Evolutionary conservation across 2,888 invertebrate genomes (phyloP), one percentile per base, ranked within the genome.

Genomic region (Pachymerium ferrugineum): DNA sequence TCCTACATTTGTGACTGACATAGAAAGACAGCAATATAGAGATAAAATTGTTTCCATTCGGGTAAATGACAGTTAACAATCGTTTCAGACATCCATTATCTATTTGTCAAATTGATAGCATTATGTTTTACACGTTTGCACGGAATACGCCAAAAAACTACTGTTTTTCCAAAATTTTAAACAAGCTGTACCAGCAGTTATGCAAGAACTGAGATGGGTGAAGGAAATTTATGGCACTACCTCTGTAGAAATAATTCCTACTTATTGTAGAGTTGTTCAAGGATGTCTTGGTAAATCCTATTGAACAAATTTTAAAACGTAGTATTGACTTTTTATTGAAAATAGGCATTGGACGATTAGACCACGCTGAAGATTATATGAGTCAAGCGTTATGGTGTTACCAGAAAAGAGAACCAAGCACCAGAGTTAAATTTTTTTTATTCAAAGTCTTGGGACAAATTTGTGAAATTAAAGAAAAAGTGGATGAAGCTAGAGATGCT

Each of bases 301-400:
- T 10, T 35, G 8, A 35, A 8, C n/a, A n/a, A 54, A n/a, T 54
- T 6, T 54, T 6, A 16, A 6, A 54, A 6, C 54, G n/a, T 54
- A 54, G n/a, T 12, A 16, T 8, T 12, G 14, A 54, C 4, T 6
- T 54, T 28, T 12, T 68, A 10, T 68, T 19, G 19, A 68, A 68
- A 68, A 68, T 5, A 68, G 22, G 31, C 29, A 25, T 28, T 16
- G 31, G 16, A 72, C n/a, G 72, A 28, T 47, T 72, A 28, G 54
- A 72, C 22, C 19, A 72, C 25, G 54, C 54, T 28, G 72, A 72
- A 30, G 72, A 72, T 12, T 72, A 72, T 19, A 54, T 72, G 16
- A 33, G 72, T 54, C 72, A 72, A 54, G 72, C 72, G 8, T 8
- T 72, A 19, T 72, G 54, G 54, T 72, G 72, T 72, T 29, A 47